phyloP scores from a whole-genome alignment of 2,113 vertebrate species.

The Notothenia rossii region DNA sequence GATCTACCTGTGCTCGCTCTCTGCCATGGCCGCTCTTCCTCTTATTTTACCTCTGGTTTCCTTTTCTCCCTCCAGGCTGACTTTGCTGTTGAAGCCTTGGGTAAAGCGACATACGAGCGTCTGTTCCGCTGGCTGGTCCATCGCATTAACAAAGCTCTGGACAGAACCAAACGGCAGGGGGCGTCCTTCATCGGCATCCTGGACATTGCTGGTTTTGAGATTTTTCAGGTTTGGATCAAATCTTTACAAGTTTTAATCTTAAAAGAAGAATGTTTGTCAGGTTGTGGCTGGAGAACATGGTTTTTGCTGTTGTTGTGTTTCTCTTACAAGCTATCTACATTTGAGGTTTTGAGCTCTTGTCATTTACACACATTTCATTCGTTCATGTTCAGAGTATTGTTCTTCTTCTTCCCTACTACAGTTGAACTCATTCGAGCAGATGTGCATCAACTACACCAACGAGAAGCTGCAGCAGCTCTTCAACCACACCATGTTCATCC shows the following conservation, averaged over 20 bases:
- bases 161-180: slow-evolving; percentile 97
- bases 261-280: neutral
- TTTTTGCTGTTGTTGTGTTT: neutral
- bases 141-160: slow-evolving; percentile 97
- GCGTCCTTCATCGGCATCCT: slow-evolving; percentile 98
- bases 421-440: slow-evolving; percentile 96
- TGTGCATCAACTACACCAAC: slow-evolving; percentile 97
- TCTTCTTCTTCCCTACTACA: slow-evolving; percentile 57
- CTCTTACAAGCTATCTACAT: neutral
- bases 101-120: slow-evolving; percentile 97
- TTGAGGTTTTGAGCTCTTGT: neutral
- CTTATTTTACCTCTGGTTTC: neutral
- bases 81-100: slow-evolving; percentile 96
- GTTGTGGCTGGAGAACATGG: neutral
- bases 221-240: slow-evolving; percentile 90
- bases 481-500: slow-evolving; percentile 95
- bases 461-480: slow-evolving; percentile 97
- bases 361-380: neutral
- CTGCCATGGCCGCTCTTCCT: neutral
- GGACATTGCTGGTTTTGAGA: slow-evolving; percentile 98
- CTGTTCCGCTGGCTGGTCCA: slow-evolving; percentile 99
- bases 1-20: neutral
- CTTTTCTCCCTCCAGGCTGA: slow-evolving; percentile 87
- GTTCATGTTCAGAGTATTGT: neutral
- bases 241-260: neutral